Evolutionary conservation across 2,113 vertebrate species (phyloP).

Genomic region (Fregata magnificens): DNA sequence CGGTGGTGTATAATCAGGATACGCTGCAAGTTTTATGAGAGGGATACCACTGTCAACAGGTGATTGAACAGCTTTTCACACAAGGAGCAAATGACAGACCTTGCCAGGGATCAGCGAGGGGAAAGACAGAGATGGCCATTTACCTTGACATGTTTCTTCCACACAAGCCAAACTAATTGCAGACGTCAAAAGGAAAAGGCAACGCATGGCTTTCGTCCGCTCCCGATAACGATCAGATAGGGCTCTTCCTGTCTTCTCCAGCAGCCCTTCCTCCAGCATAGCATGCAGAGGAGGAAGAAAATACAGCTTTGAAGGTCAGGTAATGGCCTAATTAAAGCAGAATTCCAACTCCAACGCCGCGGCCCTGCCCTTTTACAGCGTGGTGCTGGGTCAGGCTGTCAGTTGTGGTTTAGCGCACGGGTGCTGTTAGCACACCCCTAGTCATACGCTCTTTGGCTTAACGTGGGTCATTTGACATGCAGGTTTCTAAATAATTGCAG

Average conservation of each 20-base stretch:
- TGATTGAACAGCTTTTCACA: conserved; percentile 38
- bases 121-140: background rate
- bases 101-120: background rate
- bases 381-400: conserved; percentile 9
- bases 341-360: background rate
- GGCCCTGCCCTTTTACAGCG: conserved; percentile 2
- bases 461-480: conserved; percentile 33
- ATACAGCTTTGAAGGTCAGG: conserved; percentile 45
- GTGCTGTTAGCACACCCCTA: background rate
- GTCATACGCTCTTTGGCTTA: background rate
- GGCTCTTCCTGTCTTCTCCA: conserved; percentile 46
- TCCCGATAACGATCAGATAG: conserved; percentile 10
- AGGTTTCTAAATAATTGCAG: conserved; percentile 48
- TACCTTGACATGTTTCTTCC: conserved; percentile 44
- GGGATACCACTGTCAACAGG: conserved; percentile 41
- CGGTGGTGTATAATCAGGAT: background rate
- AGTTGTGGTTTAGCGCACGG: background rate
- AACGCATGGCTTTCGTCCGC: conserved; percentile 41
- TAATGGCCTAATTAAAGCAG: conserved; percentile 43
- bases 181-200: conserved; percentile 47
- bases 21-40: conserved; percentile 17
- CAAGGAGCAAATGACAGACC: background rate
- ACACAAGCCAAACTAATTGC: conserved; percentile 35
- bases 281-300: conserved; percentile 26
- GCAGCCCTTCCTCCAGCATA: conserved; percentile 18